These are phyloP conservation scores for Leptopilina drosophilae DNA, from an alignment of 2,888 invertebrate species.

Conservation along the genomic window DNA sequence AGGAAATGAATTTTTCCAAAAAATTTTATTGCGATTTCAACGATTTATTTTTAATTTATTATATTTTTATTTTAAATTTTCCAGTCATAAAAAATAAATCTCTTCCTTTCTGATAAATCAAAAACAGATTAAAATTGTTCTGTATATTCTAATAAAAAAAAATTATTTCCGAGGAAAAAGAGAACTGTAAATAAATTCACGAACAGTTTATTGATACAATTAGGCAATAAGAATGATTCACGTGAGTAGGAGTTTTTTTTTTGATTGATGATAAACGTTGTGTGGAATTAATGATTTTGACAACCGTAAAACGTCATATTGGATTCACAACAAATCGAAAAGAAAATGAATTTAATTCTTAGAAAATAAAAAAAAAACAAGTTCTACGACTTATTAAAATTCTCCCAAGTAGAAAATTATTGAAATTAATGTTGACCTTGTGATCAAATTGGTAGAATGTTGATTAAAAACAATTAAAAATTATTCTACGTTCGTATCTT, in stretches of 20 bases:
- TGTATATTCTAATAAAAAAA: too few species aligned
- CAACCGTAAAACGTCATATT: neutral
- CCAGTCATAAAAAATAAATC: neutral
- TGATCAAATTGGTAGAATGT: neutral
- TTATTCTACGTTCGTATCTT: slow-evolving; percentile 3
- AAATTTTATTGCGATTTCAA: neutral
- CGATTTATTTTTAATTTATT: neutral
- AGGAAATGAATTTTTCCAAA: too few species aligned
- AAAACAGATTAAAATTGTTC: too few species aligned
- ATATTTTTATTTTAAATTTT: neutral
- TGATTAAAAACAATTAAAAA: slow-evolving; percentile 31
- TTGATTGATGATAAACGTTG: neutral
- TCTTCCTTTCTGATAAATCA: too few species aligned
- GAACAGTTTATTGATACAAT: neutral
- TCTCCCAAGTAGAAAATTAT: slow-evolving; percentile 15
- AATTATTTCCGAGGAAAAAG: neutral
- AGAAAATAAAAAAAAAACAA: neutral
- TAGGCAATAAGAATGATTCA: neutral
- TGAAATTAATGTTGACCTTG: slow-evolving; percentile 14
- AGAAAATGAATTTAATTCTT: neutral
- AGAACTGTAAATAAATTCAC: neutral
- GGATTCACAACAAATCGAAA: neutral
- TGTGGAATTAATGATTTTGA: neutral
- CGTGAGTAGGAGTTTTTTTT: neutral
- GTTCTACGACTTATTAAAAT: neutral